Percentiles rank a stretch among this genome's conserved stretches.
These are phyloP conservation scores for Gorsachius goisagi DNA, from an alignment of 2,113 vertebrate species.

Conservation along the genomic window DNA sequence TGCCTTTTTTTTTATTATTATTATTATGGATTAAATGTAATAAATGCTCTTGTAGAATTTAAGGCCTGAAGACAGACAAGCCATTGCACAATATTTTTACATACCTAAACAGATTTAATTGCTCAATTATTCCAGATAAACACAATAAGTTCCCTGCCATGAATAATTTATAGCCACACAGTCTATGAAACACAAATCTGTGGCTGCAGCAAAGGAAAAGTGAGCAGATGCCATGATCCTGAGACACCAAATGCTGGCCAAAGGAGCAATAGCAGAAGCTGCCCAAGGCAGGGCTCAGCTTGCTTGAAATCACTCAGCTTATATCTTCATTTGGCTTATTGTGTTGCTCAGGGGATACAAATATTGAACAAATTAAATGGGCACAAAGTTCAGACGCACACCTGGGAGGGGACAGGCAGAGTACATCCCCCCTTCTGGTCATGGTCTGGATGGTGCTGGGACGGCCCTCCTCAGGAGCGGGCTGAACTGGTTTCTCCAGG, in stretches of 20 bases:
- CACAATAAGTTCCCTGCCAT: constrained; percentile 32
- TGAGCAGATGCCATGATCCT: background rate
- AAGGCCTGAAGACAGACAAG: constrained; percentile 47
- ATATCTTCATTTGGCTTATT: background rate
- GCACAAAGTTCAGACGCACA: background rate
- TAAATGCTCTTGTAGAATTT: background rate
- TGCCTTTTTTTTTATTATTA: background rate
- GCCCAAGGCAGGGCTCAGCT: background rate
- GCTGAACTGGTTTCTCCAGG: background rate
- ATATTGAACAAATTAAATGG: background rate
- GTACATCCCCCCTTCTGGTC: background rate
- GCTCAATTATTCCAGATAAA: constrained; percentile 63
- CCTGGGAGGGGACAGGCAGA: background rate
- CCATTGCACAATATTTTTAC: constrained; percentile 37
- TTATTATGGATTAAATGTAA: constrained; percentile 28
- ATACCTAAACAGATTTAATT: constrained; percentile 62
- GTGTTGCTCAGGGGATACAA: background rate
- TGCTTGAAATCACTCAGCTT: background rate
- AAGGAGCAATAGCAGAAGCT: background rate
- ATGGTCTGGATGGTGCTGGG: fast-evolving
- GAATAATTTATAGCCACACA: constrained; percentile 55
- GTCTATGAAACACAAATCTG: background rate
- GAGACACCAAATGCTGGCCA: fast-evolving
- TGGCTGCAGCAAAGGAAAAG: background rate
- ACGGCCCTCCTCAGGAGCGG: background rate